phyloP scores from a whole-genome alignment of 23 tunicate genomes.

The Trididemnum nubilum region DNA sequence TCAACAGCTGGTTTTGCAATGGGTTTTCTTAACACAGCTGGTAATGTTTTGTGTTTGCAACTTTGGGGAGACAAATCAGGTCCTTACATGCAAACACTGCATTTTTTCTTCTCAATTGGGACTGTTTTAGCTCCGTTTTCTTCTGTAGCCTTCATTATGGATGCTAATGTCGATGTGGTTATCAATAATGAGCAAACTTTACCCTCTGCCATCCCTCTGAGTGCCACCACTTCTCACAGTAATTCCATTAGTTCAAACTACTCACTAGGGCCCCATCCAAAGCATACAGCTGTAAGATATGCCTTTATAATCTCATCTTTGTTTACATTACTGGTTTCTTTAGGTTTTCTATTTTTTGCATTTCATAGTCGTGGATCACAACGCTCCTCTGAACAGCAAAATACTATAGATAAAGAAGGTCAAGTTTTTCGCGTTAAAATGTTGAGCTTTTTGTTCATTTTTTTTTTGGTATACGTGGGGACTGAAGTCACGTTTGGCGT shows the following conservation, averaged over 20 bases:
- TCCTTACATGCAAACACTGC: slow-evolving; percentile 71
- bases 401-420: slow-evolving; percentile 67
- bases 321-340: slow-evolving; percentile 22
- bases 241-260: too few species aligned
- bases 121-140: slow-evolving; percentile 59
- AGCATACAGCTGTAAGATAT: slow-evolving; percentile 33
- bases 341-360: slow-evolving; percentile 46
- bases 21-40: slow-evolving; percentile 79
- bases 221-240: neutral
- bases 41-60: slow-evolving; percentile 72
- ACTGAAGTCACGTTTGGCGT: slow-evolving; percentile 72
- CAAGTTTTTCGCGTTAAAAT: slow-evolving; percentile 40
- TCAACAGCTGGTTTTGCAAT: slow-evolving; percentile 46
- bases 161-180: neutral
- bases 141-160: slow-evolving; percentile 71
- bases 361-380: slow-evolving; percentile 1
- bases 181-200: neutral
- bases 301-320: slow-evolving; percentile 49
- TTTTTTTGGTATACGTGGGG: slow-evolving; percentile 73
- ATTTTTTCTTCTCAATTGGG: slow-evolving; percentile 77
- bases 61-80: slow-evolving; percentile 78
- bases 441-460: slow-evolving; percentile 46
- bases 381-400: slow-evolving; percentile 35
- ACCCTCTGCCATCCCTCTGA: neutral
- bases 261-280: neutral